phyloP scores from a whole-genome alignment of 2,888 invertebrate genomes.

The Blera fallax region DNA sequence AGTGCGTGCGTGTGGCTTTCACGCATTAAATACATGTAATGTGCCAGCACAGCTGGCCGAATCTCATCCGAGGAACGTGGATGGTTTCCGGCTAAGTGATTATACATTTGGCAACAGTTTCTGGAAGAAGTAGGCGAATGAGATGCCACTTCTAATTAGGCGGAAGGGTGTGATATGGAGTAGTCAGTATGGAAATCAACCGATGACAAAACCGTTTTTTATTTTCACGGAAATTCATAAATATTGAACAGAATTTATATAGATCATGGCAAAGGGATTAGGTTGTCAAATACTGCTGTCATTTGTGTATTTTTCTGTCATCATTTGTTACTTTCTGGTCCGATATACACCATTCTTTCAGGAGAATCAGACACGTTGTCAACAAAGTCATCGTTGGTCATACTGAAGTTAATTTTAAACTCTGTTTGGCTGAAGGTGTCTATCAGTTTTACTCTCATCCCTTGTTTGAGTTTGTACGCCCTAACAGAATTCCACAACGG shows the following conservation, averaged over 20 bases:
- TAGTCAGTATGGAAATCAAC: not conserved
- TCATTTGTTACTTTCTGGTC: too few relatives aligned
- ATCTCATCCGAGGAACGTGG: not conserved
- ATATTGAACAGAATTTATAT: not conserved
- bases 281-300: not conserved
- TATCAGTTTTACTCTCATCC: too few relatives aligned
- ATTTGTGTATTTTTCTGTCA: not conserved
- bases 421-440: too few relatives aligned
- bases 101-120: conserved; percentile 32
- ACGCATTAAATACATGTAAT: not conserved
- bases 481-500: too few relatives aligned
- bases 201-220: not conserved
- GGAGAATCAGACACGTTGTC: too few relatives aligned
- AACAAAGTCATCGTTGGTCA: too few relatives aligned
- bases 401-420: too few relatives aligned
- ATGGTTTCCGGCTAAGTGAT: conserved; percentile 28
- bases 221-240: not conserved
- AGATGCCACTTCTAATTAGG: conserved; percentile 16
- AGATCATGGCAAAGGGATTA: not conserved
- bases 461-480: too few relatives aligned
- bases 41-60: not conserved
- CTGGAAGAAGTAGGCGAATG: conserved; percentile 8
- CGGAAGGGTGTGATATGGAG: conserved; percentile 6
- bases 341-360: too few relatives aligned
- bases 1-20: not conserved